These are phyloP conservation scores for Tinea trinotella DNA, from an alignment of 2,888 invertebrate species.

Conservation along the genomic window DNA sequence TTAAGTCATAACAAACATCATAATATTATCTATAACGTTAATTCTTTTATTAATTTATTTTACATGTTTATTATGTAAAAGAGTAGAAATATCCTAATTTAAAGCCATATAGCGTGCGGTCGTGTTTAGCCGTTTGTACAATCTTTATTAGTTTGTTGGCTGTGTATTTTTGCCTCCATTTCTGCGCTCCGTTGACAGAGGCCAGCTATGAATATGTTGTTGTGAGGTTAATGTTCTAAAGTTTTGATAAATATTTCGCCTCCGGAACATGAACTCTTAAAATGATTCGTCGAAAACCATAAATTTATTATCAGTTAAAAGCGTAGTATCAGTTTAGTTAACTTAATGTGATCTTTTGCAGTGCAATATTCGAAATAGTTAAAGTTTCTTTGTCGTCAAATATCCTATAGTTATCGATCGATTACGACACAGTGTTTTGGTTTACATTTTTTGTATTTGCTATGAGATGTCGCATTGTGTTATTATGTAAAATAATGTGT, in stretches of 20 bases:
- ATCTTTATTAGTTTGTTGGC: no score
- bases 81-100: no score
- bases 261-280: background rate
- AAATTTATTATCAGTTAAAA: background rate
- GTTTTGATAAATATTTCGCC: constrained; percentile 1
- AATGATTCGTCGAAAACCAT: background rate
- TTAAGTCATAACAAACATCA: no score
- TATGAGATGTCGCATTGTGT: background rate
- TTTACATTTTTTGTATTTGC: constrained; percentile 7
- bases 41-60: no score
- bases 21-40: no score
- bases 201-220: background rate
- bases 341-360: background rate
- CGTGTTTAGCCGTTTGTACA: no score
- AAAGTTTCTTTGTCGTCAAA: constrained; percentile 60
- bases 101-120: no score
- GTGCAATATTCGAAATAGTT: constrained; percentile 23
- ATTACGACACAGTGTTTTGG: constrained; percentile 49
- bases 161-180: no score
- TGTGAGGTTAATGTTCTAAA: constrained; percentile 5
- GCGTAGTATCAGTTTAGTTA: background rate
- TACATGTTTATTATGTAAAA: no score
- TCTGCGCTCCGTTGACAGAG: no score
- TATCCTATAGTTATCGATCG: constrained; percentile 63
- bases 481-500: background rate